Conservation (phyloP, 2,113 vertebrate species). For the Saccopteryx leptura region DNA sequence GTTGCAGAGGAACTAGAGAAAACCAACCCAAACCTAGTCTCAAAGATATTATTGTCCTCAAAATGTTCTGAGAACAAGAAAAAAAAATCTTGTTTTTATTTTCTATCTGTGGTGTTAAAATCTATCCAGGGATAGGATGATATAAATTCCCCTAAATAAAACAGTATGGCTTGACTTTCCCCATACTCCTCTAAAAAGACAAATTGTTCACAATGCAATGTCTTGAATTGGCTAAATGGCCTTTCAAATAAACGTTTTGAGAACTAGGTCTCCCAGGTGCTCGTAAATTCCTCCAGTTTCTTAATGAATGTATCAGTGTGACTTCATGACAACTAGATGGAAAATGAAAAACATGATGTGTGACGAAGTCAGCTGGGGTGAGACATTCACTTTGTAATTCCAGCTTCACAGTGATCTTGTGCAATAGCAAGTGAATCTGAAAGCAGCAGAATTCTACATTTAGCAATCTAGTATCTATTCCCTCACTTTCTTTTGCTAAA, state of each 20-base stretch:
- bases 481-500: background rate
- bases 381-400: constrained; percentile 51
- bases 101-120: constrained; percentile 61
- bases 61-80: constrained; percentile 70
- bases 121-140: constrained; percentile 61
- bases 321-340: constrained; percentile 53
- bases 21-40: constrained; percentile 57
- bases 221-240: constrained; percentile 68
- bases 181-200: constrained; percentile 68
- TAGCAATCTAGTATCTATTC: constrained; percentile 18
- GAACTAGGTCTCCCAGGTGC: constrained; percentile 61
- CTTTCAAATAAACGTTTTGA: constrained; percentile 78
- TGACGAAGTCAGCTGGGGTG: background rate
- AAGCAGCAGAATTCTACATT: constrained; percentile 36
- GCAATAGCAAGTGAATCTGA: constrained; percentile 26
- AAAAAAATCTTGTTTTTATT: constrained; percentile 71
- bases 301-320: constrained; percentile 66
- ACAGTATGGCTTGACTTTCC: constrained; percentile 60
- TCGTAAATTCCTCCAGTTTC: constrained; percentile 57
- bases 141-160: constrained; percentile 75
- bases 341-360: constrained; percentile 55
- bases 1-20: constrained; percentile 48
- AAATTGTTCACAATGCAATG: constrained; percentile 68
- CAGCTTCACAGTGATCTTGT: constrained; percentile 17
- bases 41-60: constrained; percentile 54